Evolutionary conservation across 2,113 vertebrate genomes (phyloP).

Genomic region (Pardalotus punctatus): DNA sequence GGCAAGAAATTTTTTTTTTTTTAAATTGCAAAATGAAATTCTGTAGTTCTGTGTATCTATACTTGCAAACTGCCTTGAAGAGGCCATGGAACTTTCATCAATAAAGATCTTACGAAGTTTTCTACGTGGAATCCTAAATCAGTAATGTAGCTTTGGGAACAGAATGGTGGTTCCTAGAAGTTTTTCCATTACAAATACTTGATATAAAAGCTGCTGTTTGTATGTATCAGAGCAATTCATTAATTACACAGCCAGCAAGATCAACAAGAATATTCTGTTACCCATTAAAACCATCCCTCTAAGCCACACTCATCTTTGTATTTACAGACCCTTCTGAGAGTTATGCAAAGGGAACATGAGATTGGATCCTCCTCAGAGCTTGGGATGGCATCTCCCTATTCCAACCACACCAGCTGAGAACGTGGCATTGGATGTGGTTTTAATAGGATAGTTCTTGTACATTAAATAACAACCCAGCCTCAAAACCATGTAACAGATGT

Average conservation of each 20-base stretch:
- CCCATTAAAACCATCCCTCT: neutral
- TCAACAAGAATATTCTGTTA: neutral
- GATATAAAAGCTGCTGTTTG: neutral
- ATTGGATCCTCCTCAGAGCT: neutral
- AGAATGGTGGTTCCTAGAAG: neutral
- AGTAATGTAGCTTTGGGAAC: neutral
- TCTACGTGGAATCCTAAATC: neutral
- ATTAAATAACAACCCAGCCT: conserved; percentile 21
- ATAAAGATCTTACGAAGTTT: neutral
- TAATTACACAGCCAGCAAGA: neutral
- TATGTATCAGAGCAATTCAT: neutral
- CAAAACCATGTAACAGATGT: conserved; percentile 21
- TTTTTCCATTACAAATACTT: neutral
- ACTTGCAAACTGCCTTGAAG: neutral
- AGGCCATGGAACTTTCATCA: neutral
- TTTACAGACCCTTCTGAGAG: neutral
- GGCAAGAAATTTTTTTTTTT: neutral
- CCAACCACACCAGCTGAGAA: neutral
- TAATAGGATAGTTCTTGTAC: conserved; percentile 13
- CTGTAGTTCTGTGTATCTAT: neutral
- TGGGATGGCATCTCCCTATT: neutral
- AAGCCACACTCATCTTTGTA: neutral
- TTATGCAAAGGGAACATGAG: neutral
- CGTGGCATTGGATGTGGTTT: neutral
- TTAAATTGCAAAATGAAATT: neutral